phyloP scores from a whole-genome alignment of 2,888 invertebrate species.

The Hipparchia sbordonii region DNA sequence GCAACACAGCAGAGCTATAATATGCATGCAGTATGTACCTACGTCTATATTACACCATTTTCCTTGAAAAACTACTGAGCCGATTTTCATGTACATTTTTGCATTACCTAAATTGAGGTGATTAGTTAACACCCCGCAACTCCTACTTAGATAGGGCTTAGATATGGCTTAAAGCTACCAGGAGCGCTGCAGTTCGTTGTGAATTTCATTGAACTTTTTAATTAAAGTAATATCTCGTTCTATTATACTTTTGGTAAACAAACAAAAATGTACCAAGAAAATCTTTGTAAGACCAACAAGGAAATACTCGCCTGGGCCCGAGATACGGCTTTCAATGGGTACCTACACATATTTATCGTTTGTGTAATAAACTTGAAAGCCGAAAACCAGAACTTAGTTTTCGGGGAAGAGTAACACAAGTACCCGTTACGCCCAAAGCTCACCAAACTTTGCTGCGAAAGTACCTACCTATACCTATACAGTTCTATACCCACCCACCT shows the following conservation, averaged over 20 bases:
- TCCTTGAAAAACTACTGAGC: too few relatives aligned
- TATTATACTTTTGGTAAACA: background rate
- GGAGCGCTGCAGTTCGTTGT: too few relatives aligned
- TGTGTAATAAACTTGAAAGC: slow-evolving; percentile 72
- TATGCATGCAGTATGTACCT: too few relatives aligned
- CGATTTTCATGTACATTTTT: too few relatives aligned
- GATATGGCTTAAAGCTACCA: too few relatives aligned
- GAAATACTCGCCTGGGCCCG: slow-evolving; percentile 8
- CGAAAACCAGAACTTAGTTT: slow-evolving; percentile 45
- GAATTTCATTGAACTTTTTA: too few relatives aligned
- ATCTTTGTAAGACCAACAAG: background rate
- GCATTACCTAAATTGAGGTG: too few relatives aligned
- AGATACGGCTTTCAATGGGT: slow-evolving; percentile 39
- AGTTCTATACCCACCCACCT: background rate
- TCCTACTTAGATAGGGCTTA: too few relatives aligned
- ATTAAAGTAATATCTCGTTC: too few relatives aligned
- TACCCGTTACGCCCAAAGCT: slow-evolving; percentile 38
- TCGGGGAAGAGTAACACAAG: slow-evolving; percentile 31
- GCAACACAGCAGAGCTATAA: too few relatives aligned
- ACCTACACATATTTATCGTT: slow-evolving; percentile 63
- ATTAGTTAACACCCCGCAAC: too few relatives aligned
- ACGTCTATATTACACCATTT: too few relatives aligned
- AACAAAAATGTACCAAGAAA: background rate
- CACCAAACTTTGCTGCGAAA: slow-evolving; percentile 34
- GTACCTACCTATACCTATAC: slow-evolving; percentile 21